Base-by-base conservation (phyloP, 2,888 invertebrate species). In the Trachelus iudaicus region DNA sequence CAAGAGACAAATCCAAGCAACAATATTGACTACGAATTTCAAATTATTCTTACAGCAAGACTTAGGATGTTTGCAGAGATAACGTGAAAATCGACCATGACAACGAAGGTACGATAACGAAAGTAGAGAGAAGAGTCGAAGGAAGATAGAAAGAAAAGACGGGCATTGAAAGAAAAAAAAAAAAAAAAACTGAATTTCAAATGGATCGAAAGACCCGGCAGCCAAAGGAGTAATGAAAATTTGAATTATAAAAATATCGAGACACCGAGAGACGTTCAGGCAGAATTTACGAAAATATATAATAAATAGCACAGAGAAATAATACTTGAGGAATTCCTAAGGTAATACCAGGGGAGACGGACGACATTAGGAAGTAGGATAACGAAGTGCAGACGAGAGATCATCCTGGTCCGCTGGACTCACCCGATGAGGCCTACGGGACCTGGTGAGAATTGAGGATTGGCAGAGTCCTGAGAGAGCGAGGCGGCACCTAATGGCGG, bases 401-500 rank as follows among this genome's bases (percentile, higher is more conserved):
- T 35, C 35, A 85, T 86, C 80, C 83, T 82, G 84, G 84, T 86
- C 85, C 84, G 90, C 86, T 88, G 85, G 85, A 91, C 91, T 91
- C 91, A 91, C 91, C 91, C 91, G 76, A 89, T 86, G 82, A 90
- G 83, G 85, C 90, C 89, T 87, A 88, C 87, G 85, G 90, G 87
- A 85, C 90, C 90, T 82, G 91, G 89, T 86, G 91, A 91, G 84
- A 90, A 90, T 85, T 91, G 90, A 85, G 91, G 87, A 87, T 87
- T 89, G 89, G 89, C 82, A 89, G 84, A 85, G 89, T 92, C 91
- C 89, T 90, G 90, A 85, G 90, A 90, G 87, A 89, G 89, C 86
- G 90, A 92, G 91, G 90, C 91, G 92, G 88, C 93, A 93, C 93
- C 93, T 93, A 94, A 93, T 91, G 95, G 93, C 93, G 96, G 94